Evolutionary conservation across 1,140 invertebrate species (phyloP).

Genomic region (Caenorhabditis latens): DNA sequence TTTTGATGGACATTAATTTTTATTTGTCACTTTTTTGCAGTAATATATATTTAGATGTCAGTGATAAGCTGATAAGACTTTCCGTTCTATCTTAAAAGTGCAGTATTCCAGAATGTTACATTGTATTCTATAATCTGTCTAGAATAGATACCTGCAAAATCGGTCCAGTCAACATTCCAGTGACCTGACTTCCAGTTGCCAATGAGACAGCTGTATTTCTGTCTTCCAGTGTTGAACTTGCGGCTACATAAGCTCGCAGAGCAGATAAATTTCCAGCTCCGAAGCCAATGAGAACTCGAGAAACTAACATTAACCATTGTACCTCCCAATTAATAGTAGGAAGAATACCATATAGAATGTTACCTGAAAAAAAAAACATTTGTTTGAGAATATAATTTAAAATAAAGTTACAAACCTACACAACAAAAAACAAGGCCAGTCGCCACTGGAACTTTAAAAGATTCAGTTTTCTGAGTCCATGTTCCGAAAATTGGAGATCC

Average conservation of each 20-base stretch:
- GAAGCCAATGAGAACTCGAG: conserved; percentile 57
- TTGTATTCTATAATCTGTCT: neutral
- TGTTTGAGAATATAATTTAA: neutral
- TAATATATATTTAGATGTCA: no score
- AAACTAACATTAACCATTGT: conserved; percentile 58
- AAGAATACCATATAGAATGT: conserved; percentile 56
- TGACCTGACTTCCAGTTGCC: conserved; percentile 51
- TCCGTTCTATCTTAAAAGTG: no score
- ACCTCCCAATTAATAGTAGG: conserved; percentile 45
- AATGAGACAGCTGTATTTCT: conserved; percentile 56
- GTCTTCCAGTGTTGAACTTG: conserved; percentile 46
- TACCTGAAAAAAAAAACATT: conserved; percentile 45
- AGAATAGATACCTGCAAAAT: conserved; percentile 17
- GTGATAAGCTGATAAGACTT: no score
- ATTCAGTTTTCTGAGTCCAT: conserved; percentile 60
- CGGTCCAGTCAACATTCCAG: conserved; percentile 55
- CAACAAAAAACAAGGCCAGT: conserved; percentile 19
- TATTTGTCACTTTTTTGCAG: no score
- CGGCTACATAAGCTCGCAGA: conserved; percentile 55
- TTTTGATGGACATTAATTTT: no score
- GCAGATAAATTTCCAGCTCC: conserved; percentile 58
- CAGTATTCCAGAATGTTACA: no score
- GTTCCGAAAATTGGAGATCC: conserved; percentile 56
- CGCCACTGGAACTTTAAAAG: conserved; percentile 47
- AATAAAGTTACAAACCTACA: neutral